These are phyloP conservation scores for Nymphalis urticae DNA, from an alignment of 2,888 invertebrate species.

Conservation along the genomic window DNA sequence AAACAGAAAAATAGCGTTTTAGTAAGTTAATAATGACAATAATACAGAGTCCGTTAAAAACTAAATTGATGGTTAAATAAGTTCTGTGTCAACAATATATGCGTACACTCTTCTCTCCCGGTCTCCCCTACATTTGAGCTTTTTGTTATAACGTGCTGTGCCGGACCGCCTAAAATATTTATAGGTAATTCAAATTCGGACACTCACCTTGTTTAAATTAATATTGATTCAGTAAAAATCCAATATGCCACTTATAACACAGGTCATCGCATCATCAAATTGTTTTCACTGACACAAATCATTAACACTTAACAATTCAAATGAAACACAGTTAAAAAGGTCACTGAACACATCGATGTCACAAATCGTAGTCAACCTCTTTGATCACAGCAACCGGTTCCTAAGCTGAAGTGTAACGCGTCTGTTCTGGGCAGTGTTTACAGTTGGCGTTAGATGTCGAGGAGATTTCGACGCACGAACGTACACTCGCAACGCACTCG, in stretches of 20 bases:
- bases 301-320: slow-evolving; percentile 49
- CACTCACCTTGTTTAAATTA: slow-evolving; percentile 61
- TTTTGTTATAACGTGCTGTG: slow-evolving; percentile 56
- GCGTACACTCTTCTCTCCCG: slow-evolving; percentile 64
- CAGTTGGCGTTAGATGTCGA: slow-evolving; percentile 48
- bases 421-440: slow-evolving; percentile 55
- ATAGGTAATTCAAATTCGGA: slow-evolving; percentile 40
- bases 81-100: slow-evolving; percentile 69
- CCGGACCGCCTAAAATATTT: slow-evolving; percentile 49
- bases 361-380: slow-evolving; percentile 56
- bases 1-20: neutral
- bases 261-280: slow-evolving; percentile 53
- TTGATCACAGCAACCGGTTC: slow-evolving; percentile 71
- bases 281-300: slow-evolving; percentile 49
- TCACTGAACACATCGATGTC: slow-evolving; percentile 62
- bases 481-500: slow-evolving; percentile 63
- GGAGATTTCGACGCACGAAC: slow-evolving; percentile 41
- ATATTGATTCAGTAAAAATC: slow-evolving; percentile 51
- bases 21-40: neutral
- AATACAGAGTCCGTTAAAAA: slow-evolving; percentile 28
- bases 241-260: slow-evolving; percentile 55
- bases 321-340: slow-evolving; percentile 51
- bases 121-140: slow-evolving; percentile 58
- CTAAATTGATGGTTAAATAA: slow-evolving; percentile 50
- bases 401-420: slow-evolving; percentile 63